Evolutionary conservation across 2,888 invertebrate genomes (phyloP), one percentile per base, ranked within the genome.

Genomic region (Parnassius glacialis): DNA sequence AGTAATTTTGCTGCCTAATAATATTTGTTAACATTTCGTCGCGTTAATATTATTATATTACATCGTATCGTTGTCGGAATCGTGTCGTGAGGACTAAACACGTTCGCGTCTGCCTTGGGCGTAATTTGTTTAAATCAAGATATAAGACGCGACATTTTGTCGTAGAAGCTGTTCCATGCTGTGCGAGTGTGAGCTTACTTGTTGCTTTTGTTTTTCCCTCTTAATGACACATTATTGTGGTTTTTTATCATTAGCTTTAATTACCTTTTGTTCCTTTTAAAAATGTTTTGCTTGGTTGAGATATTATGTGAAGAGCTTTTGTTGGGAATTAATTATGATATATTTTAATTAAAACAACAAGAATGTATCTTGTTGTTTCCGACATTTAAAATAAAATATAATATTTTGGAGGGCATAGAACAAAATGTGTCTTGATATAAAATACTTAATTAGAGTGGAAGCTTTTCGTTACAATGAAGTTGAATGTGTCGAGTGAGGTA

Each of bases 41-140:
- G 11, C 20, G 16, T 41, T 0, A 41, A 9, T 41, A n/a, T 52
- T 57, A 61, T 61, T 61, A 20, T 61, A 43, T 57, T 51, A 34
- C 47, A 50, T 62, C 54, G 62, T 51, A 10, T 53, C 43, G 53
- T 53, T 13, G 55, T 62, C 62, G 62, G 43, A 47, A 57, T 61
- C 67, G 65, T 64, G 60, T 65, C 66, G 68, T n/a, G 9, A 25
- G 13, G 10, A 12, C 16, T 48, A 69, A 74, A 66, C 20, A 25
- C 3, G 9, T 10, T 45, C 50, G 59, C 69, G 70, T 61, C 68
- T 68, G 74, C 72, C 74, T 66, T 69, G 70, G 72, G 79, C 75
- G 75, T 82, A 79, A 83, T 81, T 80, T 81, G 80, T 80, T 79
- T 81, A 80, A 81, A 83, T 82, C 78, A 79, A 78, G 75, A 71